Evolutionary conservation across 1,140 invertebrate genomes (phyloP), one percentile per base, ranked within the genome.

Genomic region (Neoseiulus cucumeris): DNA sequence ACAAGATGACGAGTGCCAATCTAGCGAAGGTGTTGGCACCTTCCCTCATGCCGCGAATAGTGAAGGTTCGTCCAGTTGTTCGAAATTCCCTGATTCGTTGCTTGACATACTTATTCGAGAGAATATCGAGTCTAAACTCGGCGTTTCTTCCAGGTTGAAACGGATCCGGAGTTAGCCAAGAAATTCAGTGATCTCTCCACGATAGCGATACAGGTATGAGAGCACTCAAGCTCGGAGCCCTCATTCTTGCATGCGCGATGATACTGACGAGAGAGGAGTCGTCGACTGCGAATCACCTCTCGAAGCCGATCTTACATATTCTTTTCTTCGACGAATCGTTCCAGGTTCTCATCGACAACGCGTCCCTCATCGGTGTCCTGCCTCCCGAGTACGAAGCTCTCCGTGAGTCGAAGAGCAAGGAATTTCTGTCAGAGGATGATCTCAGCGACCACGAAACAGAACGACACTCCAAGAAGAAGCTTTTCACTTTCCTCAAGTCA

Each of bases 381-480:
- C 51, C 51, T 14, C 51, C 22, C 22, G 51, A 59, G 33, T 59
- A 59, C 9, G 51, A 59, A 9, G 51, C 51, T 59, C 22, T 59
- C 14, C 51, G 51, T 17, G 22, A 59, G 6, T 25, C 25, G 33
- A 59, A 59, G 33, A 25, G 25, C 14, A 59, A 59, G 9, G 51
- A 59, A 25, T 59, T 59, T 12, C 33, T 39, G 4, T 59, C 51
- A 9, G 51, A 59, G 22, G 51, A 59, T 33, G 51, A 59, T 59
- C 51, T 59, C 51, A 59, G 51, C 22, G 51, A 59, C 51, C 33
- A 33, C 22, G 51, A 59, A 59, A 29, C 22, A 25, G 51, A 59
- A 25, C 25, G 22, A 25, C 14, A 59, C 22, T 14, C 51, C 17
- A 25, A 20, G 4, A 59, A 33, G 51, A 59, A 20, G 9, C 51